phyloP scores from a whole-genome alignment of 1,140 invertebrate species.

The Leptopilina boulardi region DNA sequence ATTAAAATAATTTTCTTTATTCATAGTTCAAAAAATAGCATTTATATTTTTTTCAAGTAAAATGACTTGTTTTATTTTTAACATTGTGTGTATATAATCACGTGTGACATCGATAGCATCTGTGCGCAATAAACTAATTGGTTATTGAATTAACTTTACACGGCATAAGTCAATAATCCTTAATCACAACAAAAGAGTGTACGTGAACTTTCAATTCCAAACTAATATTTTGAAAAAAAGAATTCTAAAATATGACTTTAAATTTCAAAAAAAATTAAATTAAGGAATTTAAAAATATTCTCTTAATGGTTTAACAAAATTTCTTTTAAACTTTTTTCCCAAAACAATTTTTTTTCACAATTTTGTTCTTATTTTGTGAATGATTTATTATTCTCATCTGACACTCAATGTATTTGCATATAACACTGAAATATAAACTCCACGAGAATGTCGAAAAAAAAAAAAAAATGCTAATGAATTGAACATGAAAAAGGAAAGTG shows the following conservation, averaged over 20 bases:
- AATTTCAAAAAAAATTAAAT: too few species aligned
- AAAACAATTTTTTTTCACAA: too few species aligned
- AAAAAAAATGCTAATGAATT: slow-evolving; percentile 15
- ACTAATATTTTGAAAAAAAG: too few species aligned
- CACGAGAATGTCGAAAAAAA: background rate
- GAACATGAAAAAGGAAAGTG: slow-evolving; percentile 25
- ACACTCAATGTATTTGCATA: background rate
- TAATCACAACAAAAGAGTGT: background rate
- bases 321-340: too few species aligned
- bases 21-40: too few species aligned
- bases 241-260: too few species aligned
- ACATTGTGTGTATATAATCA: background rate
- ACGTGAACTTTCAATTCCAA: background rate
- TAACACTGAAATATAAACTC: background rate
- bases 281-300: too few species aligned
- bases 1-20: too few species aligned
- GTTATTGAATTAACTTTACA: slow-evolving; percentile 3
- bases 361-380: background rate
- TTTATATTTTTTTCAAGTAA: background rate
- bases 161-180: background rate
- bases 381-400: background rate
- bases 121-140: slow-evolving; percentile 22
- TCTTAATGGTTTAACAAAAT: too few species aligned
- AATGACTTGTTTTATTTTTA: slow-evolving; percentile 6
- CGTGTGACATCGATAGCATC: background rate